Percentiles rank a stretch among this genome's conserved stretches.
Evolutionary conservation across 2,113 vertebrate genomes (phyloP).

Genomic region (Myrmecobius fasciatus): DNA sequence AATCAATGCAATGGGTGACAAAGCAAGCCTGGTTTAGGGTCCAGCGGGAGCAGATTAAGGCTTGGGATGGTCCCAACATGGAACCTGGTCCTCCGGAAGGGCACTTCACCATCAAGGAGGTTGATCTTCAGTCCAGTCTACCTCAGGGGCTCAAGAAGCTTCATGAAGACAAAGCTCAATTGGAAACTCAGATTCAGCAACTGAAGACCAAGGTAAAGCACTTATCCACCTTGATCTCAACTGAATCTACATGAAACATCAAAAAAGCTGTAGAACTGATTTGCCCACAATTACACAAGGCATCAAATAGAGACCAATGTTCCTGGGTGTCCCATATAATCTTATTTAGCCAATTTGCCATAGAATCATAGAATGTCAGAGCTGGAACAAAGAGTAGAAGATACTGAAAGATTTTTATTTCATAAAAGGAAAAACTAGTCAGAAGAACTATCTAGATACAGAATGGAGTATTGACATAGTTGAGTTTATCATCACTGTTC

Average conservation of each 20-base stretch:
- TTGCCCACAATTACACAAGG: background rate
- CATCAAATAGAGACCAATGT: background rate
- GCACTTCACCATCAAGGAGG: constrained; percentile 81
- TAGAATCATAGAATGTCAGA: background rate
- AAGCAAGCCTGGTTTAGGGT: constrained; percentile 75
- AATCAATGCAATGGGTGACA: constrained; percentile 2
- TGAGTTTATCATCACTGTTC: too few species aligned
- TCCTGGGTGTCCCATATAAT: background rate
- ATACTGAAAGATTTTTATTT: background rate
- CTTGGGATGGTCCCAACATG: constrained; percentile 58
- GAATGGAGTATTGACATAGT: too few species aligned
- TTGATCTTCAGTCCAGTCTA: constrained; percentile 78
- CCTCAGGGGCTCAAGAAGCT: constrained; percentile 82
- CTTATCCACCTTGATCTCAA: background rate
- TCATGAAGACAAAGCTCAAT: constrained; percentile 82
- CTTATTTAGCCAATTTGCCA: background rate
- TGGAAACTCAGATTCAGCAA: constrained; percentile 82
- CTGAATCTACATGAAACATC: background rate
- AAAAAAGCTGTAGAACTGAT: background rate
- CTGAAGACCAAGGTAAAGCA: constrained; percentile 73
- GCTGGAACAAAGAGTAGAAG: background rate
- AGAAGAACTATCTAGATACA: background rate
- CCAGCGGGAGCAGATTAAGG: constrained; percentile 86
- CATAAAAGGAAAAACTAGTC: background rate
- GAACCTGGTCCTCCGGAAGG: constrained; percentile 86